phyloP scores from a whole-genome alignment of 1,140 invertebrate species.

The Babylonia areolata region DNA sequence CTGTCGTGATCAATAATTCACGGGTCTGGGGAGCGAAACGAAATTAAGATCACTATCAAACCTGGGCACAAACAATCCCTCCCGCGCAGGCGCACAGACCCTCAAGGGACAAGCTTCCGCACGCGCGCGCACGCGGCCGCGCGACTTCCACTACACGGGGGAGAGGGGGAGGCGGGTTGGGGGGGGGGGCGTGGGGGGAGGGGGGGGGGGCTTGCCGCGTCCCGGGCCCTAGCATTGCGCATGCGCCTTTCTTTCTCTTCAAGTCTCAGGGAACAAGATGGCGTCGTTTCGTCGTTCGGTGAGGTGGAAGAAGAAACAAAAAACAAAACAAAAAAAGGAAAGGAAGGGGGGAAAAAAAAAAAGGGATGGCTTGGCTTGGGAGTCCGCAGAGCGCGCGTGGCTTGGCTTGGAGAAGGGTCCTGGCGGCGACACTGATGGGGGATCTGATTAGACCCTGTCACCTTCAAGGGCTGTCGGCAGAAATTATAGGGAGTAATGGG shows the following conservation, averaged over 20 bases:
- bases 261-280: slow-evolving; percentile 24
- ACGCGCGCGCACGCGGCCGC: no score
- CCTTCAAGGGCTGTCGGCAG: not conserved
- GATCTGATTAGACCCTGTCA: slow-evolving; percentile 25
- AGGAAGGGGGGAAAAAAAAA: no score
- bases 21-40: slow-evolving; percentile 35
- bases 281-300: slow-evolving; percentile 19
- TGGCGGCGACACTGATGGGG: slow-evolving; percentile 1
- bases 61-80: slow-evolving; percentile 38
- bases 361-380: not conserved
- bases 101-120: slow-evolving; percentile 26
- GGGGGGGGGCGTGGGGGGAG: no score
- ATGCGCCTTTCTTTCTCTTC: slow-evolving; percentile 34
- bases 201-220: no score
- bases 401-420: slow-evolving; percentile 17
- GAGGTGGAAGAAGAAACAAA: no score
- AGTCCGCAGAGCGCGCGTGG: no score
- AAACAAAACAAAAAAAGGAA: no score
- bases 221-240: slow-evolving; percentile 23
- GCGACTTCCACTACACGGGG: no score
- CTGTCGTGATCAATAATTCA: slow-evolving; percentile 38
- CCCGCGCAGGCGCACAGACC: slow-evolving; percentile 22
- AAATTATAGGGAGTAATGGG: slow-evolving; percentile 36
- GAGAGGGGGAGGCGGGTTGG: no score
- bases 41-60: slow-evolving; percentile 41